Conservation (phyloP, 2,888 invertebrate species). For the Catonia carolina region DNA sequence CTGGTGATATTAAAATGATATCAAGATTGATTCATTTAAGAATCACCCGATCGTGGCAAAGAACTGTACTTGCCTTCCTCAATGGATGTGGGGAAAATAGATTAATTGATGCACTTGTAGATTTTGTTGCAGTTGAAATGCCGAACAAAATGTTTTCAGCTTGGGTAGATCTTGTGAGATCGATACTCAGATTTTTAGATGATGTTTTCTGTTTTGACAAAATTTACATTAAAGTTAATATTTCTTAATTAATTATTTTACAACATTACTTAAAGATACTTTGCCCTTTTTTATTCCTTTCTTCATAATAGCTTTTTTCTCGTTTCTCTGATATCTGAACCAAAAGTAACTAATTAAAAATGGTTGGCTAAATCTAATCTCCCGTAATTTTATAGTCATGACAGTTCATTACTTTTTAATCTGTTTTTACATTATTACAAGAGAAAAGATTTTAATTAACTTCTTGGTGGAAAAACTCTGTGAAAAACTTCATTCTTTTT, state of each 20-base stretch:
- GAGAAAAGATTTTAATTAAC: constrained; percentile 28
- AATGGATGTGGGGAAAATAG: no score
- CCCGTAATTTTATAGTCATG: constrained; percentile 14
- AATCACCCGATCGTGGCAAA: no score
- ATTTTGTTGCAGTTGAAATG: no score
- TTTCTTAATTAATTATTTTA: constrained; percentile 26
- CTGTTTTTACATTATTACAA: constrained; percentile 26
- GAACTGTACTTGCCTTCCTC: no score
- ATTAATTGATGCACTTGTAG: no score
- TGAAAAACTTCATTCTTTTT: constrained; percentile 7
- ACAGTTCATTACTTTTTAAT: constrained; percentile 27
- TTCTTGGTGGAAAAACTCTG: constrained; percentile 21
- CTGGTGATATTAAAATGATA: no score
- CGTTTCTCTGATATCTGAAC: constrained; percentile 15
- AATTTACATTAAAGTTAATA: constrained; percentile 14
- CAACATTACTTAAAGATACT: constrained; percentile 25
- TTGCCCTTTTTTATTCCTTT: constrained; percentile 17
- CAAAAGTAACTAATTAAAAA: constrained; percentile 22
- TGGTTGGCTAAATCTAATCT: constrained; percentile 26
- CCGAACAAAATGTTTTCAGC: no score
- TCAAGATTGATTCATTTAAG: no score
- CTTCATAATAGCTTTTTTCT: constrained; percentile 20
- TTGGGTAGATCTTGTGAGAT: no score
- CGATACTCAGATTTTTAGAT: no score
- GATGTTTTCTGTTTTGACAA: no score